Conservation (phyloP, 2,888 invertebrate genomes). For the Chymomyza caudatula region DNA sequence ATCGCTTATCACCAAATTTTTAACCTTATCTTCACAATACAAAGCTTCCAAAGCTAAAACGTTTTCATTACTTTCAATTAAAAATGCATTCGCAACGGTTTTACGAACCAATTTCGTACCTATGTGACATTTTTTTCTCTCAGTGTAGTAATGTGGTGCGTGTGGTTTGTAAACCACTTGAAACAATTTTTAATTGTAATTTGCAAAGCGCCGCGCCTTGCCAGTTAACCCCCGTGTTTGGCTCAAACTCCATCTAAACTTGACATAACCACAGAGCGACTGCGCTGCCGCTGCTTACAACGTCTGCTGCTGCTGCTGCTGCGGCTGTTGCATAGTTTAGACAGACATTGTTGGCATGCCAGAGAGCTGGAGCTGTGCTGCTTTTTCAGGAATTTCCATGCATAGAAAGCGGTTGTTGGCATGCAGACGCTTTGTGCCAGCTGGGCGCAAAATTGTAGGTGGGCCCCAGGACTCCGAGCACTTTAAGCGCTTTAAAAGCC, state of each 20-base stretch:
- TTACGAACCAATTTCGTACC: no score
- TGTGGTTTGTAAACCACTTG: constrained; percentile 69
- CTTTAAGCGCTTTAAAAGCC: constrained; percentile 44
- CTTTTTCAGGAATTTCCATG: constrained; percentile 60
- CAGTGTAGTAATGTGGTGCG: constrained; percentile 6
- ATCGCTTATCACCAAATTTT: no score
- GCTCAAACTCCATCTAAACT: constrained; percentile 2
- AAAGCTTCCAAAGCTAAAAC: no score
- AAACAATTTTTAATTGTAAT: constrained; percentile 76
- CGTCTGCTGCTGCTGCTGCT: constrained; percentile 22
- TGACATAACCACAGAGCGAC: constrained; percentile 10
- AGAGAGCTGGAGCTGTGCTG: constrained; percentile 46
- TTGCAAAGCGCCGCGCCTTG: constrained; percentile 66
- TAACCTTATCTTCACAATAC: no score
- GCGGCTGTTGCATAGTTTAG: constrained; percentile 59
- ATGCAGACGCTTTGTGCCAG: constrained; percentile 60
- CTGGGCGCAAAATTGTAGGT: constrained; percentile 59
- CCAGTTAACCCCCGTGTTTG: constrained; percentile 10
- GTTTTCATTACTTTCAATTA: no score
- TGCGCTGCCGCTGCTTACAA: background rate
- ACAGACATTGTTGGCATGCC: constrained; percentile 62
- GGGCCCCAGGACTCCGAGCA: constrained; percentile 40
- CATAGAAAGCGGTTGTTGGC: constrained; percentile 62
- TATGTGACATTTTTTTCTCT: background rate
- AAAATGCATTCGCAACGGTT: no score